These are phyloP conservation scores for Acanthosepion esculentum DNA, from an alignment of 2,888 invertebrate genomes.

Conservation along the genomic window DNA sequence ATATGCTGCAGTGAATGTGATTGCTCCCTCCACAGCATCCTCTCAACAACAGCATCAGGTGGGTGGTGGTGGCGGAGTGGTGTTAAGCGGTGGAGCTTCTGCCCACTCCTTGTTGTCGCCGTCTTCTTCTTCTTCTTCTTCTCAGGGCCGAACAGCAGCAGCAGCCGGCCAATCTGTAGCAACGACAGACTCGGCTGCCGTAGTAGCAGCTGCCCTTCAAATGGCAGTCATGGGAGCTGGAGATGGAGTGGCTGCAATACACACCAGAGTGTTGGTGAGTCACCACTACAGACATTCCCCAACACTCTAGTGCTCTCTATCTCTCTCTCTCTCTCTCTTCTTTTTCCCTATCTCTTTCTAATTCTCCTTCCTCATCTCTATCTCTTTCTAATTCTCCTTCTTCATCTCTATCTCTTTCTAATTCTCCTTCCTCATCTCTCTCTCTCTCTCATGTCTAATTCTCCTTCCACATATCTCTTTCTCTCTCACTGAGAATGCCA, in stretches of 20 bases:
- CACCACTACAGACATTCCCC: neutral
- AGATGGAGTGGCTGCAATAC: neutral
- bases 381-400: too few species aligned
- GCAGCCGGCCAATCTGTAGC: slow-evolving; percentile 53
- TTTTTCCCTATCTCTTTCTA: neutral
- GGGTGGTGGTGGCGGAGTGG: neutral
- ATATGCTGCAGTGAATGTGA: slow-evolving; percentile 42
- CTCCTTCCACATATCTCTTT: neutral
- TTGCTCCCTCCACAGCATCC: slow-evolving; percentile 39
- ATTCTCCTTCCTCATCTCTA: neutral
- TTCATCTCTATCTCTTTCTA: neutral
- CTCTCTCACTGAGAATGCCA: too few species aligned
- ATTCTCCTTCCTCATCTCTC: neutral
- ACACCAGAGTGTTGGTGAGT: slow-evolving; percentile 40
- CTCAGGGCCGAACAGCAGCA: neutral
- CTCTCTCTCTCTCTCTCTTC: neutral
- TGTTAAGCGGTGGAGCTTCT: neutral
- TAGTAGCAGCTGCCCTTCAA: slow-evolving; percentile 52
- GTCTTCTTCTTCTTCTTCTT: neutral
- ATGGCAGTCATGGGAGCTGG: slow-evolving; percentile 39
- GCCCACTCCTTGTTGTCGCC: slow-evolving; percentile 38
- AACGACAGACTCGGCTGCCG: slow-evolving; percentile 52
- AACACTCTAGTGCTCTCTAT: neutral
- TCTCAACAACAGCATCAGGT: neutral
- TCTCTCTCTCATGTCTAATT: neutral